These are phyloP conservation scores for Ageneiosus marmoratus DNA, from an alignment of 2,113 vertebrate genomes.

Conservation along the genomic window DNA sequence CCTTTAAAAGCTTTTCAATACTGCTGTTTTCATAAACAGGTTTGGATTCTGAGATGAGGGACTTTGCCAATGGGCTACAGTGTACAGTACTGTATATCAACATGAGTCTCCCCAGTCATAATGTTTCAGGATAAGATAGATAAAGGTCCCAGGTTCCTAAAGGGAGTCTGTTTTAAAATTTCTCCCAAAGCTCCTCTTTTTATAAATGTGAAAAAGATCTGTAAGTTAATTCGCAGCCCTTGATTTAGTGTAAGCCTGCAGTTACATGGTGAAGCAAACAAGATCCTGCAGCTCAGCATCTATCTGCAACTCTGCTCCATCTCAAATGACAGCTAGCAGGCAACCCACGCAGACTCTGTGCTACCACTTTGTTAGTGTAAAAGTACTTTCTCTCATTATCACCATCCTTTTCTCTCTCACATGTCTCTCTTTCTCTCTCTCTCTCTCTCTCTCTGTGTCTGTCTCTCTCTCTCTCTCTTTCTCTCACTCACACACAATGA, in stretches of 20 bases:
- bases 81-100: neutral
- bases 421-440: neutral
- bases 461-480: neutral
- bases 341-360: slow-evolving; percentile 30
- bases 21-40: neutral
- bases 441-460: neutral
- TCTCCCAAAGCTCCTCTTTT: neutral
- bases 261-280: slow-evolving; percentile 8
- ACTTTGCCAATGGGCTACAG: too few relatives aligned
- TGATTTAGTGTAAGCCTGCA: neutral
- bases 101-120: neutral
- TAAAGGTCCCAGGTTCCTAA: neutral
- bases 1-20: neutral
- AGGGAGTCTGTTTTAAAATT: neutral
- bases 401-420: neutral
- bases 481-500: neutral
- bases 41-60: neutral
- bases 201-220: neutral
- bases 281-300: slow-evolving; percentile 11
- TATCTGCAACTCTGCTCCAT: neutral
- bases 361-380: slow-evolving; percentile 21
- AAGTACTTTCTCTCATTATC: slow-evolving; percentile 20
- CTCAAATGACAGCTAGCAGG: slow-evolving; percentile 20
- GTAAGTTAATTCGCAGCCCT: neutral
- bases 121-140: neutral